phyloP scores from a whole-genome alignment of 2,888 invertebrate genomes.

The Agrenia bidenticulata region DNA sequence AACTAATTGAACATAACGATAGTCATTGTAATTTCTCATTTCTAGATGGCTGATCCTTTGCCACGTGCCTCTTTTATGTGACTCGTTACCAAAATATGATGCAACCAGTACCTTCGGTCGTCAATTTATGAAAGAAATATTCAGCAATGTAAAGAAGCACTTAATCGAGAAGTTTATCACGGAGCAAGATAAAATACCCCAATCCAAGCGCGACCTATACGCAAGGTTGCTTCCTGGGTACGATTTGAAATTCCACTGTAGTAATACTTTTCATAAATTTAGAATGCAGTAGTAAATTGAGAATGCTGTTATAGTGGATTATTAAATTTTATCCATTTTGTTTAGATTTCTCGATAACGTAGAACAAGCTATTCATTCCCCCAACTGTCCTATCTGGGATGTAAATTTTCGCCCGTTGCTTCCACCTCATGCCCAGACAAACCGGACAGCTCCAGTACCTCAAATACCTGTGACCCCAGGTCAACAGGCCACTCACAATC shows the following conservation, averaged over 20 bases:
- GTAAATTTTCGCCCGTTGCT: conserved; percentile 77
- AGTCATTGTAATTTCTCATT: conserved; percentile 1
- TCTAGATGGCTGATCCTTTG: conserved; percentile 85
- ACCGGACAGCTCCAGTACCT: neutral
- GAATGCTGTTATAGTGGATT: too few species aligned
- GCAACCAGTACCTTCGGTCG: conserved; percentile 89
- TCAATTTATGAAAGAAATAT: conserved; percentile 80
- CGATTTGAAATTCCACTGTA: conserved; percentile 34
- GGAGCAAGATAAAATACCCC: conserved; percentile 85
- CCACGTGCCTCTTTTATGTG: conserved; percentile 92
- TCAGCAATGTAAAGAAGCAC: conserved; percentile 77
- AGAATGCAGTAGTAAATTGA: neutral
- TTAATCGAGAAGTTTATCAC: conserved; percentile 87
- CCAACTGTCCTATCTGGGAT: conserved; percentile 91
- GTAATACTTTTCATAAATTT: too few species aligned
- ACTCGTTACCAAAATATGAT: conserved; percentile 86
- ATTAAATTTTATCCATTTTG: conserved; percentile 19
- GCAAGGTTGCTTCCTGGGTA: conserved; percentile 82
- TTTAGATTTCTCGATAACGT: conserved; percentile 79
- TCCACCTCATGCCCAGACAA: conserved; percentile 61
- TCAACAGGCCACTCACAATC: conserved; percentile 23
- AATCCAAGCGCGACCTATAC: conserved; percentile 77
- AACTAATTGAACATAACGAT: neutral
- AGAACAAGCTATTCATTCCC: conserved; percentile 82
- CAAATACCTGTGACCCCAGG: neutral